Evolutionary conservation across 2,888 invertebrate genomes (phyloP), one percentile per base, ranked within the genome.

Genomic region (Glomeris marginata): DNA sequence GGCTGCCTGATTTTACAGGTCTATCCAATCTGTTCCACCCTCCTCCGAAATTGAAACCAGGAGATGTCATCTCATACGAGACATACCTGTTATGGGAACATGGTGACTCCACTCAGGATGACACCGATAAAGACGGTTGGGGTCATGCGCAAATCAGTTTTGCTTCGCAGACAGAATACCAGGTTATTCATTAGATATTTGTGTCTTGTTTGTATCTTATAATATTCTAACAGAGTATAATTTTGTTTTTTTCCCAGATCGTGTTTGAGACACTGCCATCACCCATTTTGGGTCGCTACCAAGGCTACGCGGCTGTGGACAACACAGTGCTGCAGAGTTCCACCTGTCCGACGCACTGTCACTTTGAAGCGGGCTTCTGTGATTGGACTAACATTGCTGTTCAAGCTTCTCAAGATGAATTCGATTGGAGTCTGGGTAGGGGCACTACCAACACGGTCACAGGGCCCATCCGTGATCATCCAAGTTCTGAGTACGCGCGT

Each of bases 401-500:
- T 2, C 58, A 56, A 18, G 42, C n/a, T 4, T 8, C 34, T 18
- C 18, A 20, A 11, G 66, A 62, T 52, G 55, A 56, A 41, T 66
- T 65, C 56, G 62, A 67, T 48, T 67, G 66, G 66, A 58, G 59
- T 6, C 45, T 62, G 1, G 55, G 59, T 37, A 56, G 59, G 34
- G 64, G 64, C 18, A 56, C 57, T 33, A 52, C 43, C 11, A 55
- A 49, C 47, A 56, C 55, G 15, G 46, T 54, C 21, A 64, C 64
- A 2, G 62, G 63, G 16, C 65, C 66, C 16, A 44, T 57, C 2
- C 53, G 54, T 28, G 66, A 66, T 50, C 63, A 64, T 54, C 50
- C 47, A 41, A 50, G 50, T 15, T 38, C 50, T 21, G 45, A 45
- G 2, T 45, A 28, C 1, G 45, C 22, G 13, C 21, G 44, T 13